Evolutionary conservation across 2,888 invertebrate genomes (phyloP).

Genomic region (Agrotis exclamationis): DNA sequence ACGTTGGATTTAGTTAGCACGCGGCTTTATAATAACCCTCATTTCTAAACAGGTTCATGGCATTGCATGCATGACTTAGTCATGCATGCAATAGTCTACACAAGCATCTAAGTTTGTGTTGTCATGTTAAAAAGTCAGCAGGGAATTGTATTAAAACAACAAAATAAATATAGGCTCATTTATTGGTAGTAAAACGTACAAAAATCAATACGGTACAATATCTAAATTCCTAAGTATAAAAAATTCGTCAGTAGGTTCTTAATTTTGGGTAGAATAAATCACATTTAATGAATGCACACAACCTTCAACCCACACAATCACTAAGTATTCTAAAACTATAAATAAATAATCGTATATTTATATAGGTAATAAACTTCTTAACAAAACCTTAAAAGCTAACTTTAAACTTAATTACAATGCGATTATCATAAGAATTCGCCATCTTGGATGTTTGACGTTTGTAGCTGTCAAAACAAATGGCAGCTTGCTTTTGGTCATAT

Average conservation of each 20-base stretch:
- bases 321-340: conserved; percentile 42
- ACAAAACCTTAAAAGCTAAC: conserved; percentile 5
- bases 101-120: no score
- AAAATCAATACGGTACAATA: conserved; percentile 47
- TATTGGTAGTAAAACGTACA: conserved; percentile 64
- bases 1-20: no score
- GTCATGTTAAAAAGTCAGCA: no score
- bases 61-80: no score
- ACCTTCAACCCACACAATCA: conserved; percentile 56
- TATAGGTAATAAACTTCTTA: conserved; percentile 9
- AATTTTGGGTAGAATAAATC: conserved; percentile 36
- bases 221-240: conserved; percentile 4
- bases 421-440: background rate
- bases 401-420: background rate
- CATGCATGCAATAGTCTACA: no score
- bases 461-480: conserved; percentile 4
- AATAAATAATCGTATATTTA: conserved; percentile 26
- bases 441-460: conserved; percentile 30
- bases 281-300: conserved; percentile 56
- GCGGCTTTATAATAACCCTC: no score
- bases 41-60: no score
- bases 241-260: conserved; percentile 45
- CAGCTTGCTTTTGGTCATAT: no score
- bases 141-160: conserved; percentile 3
- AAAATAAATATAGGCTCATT: conserved; percentile 38